These are phyloP conservation scores for Varanus salvator DNA, from an alignment of 2,113 vertebrate genomes.

Conservation along the genomic window DNA sequence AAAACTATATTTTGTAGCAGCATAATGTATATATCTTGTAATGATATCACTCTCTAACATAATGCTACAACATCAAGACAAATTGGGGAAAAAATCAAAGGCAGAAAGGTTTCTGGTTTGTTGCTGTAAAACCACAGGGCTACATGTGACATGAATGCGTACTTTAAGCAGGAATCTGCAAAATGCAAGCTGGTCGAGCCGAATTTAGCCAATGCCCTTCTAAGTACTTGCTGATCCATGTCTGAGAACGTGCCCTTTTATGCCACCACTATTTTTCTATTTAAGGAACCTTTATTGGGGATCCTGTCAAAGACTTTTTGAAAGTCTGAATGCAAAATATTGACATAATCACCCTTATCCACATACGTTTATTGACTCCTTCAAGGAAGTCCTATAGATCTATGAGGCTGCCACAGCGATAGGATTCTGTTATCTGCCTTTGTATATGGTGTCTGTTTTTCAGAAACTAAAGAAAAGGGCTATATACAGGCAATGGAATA, in stretches of 20 bases:
- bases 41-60: neutral
- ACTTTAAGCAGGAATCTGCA: neutral
- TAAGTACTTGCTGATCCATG: neutral
- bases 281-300: conserved; percentile 18
- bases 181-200: neutral
- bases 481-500: neutral
- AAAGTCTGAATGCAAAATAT: conserved; percentile 17
- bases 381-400: conserved; percentile 32
- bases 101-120: neutral
- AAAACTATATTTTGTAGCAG: neutral
- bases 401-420: neutral
- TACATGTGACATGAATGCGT: neutral
- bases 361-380: conserved; percentile 33
- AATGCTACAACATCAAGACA: neutral
- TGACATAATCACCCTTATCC: conserved; percentile 21
- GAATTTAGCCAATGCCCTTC: neutral
- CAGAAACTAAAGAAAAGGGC: neutral
- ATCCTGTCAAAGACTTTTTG: conserved; percentile 27
- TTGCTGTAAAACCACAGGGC: neutral
- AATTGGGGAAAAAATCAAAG: neutral
- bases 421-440: conserved; percentile 14
- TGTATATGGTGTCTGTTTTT: neutral
- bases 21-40: neutral
- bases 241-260: neutral
- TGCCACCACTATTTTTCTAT: neutral